phyloP scores from a whole-genome alignment of 92 coral and sea anemone species.

The Porites evermanni region DNA sequence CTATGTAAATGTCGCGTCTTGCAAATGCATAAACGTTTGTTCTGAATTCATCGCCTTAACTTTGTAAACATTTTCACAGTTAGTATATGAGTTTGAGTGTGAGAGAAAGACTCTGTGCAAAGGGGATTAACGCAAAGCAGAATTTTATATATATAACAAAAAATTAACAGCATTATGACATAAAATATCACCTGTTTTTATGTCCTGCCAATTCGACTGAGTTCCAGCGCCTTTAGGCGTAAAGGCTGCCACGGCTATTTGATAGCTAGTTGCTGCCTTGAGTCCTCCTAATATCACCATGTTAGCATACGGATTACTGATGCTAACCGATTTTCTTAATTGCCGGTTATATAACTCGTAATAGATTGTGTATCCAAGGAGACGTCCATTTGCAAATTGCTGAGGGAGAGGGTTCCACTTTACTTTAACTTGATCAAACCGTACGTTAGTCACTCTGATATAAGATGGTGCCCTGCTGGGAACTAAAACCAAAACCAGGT shows the following conservation, averaged over 20 bases:
- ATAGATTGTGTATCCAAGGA: neutral
- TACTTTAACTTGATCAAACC: neutral
- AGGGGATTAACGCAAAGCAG: too few species aligned
- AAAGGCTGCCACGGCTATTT: neutral
- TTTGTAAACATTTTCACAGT: too few species aligned
- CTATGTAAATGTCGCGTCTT: too few species aligned
- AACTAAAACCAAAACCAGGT: too few species aligned
- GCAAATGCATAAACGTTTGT: too few species aligned
- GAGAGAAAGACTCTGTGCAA: too few species aligned
- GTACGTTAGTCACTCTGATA: neutral
- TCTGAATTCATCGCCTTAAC: too few species aligned
- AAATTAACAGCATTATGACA: too few species aligned
- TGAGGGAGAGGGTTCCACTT: neutral
- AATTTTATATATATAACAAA: too few species aligned
- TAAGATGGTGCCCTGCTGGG: neutral
- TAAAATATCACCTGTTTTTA: slow-evolving; percentile 2
- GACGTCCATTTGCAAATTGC: neutral
- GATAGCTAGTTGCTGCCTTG: neutral
- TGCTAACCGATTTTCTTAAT: too few species aligned
- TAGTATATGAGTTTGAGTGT: too few species aligned
- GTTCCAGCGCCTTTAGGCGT: slow-evolving; percentile 20
- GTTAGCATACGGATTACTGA: neutral
- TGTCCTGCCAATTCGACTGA: neutral
- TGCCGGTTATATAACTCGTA: neutral
- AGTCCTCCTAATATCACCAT: neutral